Evolutionary conservation across 2,113 vertebrate genomes (phyloP), one percentile per base, ranked within the genome.

Genomic region (Prolemur simus): DNA sequence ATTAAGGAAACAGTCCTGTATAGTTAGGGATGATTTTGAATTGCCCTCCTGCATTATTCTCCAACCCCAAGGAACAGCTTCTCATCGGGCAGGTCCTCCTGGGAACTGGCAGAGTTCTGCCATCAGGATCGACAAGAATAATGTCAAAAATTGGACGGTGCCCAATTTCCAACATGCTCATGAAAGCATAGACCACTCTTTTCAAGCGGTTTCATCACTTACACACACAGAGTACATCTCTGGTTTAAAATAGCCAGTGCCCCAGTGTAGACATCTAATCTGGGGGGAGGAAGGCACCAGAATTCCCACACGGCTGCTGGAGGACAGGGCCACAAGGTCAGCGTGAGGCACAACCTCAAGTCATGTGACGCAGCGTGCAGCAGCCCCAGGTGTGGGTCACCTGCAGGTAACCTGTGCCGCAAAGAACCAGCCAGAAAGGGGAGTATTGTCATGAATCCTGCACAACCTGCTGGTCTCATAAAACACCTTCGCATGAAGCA

Each of bases 191-290:
- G 71, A 37, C 49, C 83, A 49, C 69, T 78, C 45, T 42, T 83
- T n/a, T 20, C 32, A 71, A 82, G 84, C 11, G 0, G 81, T 78
- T 83, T 86, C 17, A 7, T 49, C 78, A 45, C 49, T 45, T 32
- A 32, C 71, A 82, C 83, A 78, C 45, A 45, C 37, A 47, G 60
- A 47, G 60, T 29, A 3, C 76, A 49, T 56, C 58, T 90, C 27
- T 20, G 56, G 90, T 94, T 94, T 78, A 66, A 85, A 96, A 96
- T 12, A 87, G 91, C 78, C 42, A 69, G 52, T 17, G 47, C 42
- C 71, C 56, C 52, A 25, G 5, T 25, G 1, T 42, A 76, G 84
- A 83, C 54, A 81, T 42, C 92, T 88, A 82, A 90, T 77, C 64
- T 39, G 17, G 47, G 39, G 69, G 39, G 63, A 56, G n/a, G 45